Percentiles rank a stretch among this genome's conserved stretches.
Conservation (phyloP, 92 coral and sea anemone species). For the Phymanthus crucifer region DNA sequence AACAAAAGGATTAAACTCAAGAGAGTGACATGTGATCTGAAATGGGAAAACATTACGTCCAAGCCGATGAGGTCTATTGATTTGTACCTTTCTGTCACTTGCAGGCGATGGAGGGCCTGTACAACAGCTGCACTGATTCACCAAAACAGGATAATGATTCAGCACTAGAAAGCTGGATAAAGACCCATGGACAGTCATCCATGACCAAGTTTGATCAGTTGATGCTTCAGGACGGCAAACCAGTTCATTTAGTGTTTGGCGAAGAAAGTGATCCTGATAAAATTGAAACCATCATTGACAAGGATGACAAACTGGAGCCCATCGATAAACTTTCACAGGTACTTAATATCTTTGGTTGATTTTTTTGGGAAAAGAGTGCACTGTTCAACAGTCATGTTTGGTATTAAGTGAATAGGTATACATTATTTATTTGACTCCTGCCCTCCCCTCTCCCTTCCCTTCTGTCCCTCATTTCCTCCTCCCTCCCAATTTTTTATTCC, state of each 20-base stretch:
- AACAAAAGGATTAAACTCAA: no score
- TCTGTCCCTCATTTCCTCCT: no score
- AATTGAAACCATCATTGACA: constrained; percentile 64
- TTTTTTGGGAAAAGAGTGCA: no score
- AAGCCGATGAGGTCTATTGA: no score
- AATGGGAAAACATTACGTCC: no score
- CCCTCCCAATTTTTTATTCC: no score
- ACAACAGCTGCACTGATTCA: constrained; percentile 21
- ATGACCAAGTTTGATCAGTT: constrained; percentile 72
- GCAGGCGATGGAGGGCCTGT: constrained; percentile 62
- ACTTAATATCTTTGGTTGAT: not conserved
- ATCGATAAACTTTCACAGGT: constrained; percentile 86
- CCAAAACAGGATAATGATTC: constrained; percentile 19
- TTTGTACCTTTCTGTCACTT: not conserved
- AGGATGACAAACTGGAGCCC: constrained; percentile 41
- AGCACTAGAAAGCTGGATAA: constrained; percentile 56
- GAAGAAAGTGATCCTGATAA: constrained; percentile 38
- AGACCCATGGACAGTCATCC: constrained; percentile 66
- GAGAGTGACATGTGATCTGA: no score
- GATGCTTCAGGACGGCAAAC: constrained; percentile 31
- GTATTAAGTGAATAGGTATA: no score
- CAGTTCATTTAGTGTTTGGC: constrained; percentile 38
- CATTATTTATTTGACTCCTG: no score
- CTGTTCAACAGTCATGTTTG: no score
- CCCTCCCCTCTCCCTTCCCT: no score